phyloP scores from a whole-genome alignment of 2,113 vertebrate genomes.

The Heterochromis multidens region DNA sequence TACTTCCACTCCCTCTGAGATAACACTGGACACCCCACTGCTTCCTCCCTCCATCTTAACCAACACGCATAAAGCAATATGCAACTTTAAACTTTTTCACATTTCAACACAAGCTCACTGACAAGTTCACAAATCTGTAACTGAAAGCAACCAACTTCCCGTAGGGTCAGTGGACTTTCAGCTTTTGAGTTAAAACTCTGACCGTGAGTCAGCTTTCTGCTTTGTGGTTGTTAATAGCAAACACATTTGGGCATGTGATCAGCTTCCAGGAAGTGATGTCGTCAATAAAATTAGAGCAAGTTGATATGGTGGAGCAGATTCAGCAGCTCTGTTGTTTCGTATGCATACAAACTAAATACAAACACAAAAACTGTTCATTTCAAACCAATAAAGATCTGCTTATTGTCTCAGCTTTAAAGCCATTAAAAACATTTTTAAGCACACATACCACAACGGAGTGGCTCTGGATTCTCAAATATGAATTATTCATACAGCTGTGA shows the following conservation, averaged over 20 bases:
- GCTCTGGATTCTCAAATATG: background rate
- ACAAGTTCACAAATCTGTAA: slow-evolving; percentile 10
- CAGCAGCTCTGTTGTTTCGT: background rate
- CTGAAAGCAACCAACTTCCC: background rate
- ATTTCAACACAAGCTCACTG: slow-evolving; percentile 2
- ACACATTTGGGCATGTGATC: background rate
- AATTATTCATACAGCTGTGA: background rate
- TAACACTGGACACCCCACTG: slow-evolving; percentile 8
- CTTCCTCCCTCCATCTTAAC: background rate
- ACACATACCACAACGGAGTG: background rate
- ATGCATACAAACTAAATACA: background rate
- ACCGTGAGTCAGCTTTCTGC: background rate
- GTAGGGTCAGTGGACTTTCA: background rate
- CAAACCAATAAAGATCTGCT: background rate
- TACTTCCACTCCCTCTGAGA: slow-evolving; percentile 9
- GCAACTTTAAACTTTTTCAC: slow-evolving; percentile 27
- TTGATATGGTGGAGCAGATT: background rate
- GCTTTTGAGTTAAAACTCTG: background rate
- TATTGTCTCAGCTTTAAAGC: background rate
- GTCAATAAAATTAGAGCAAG: background rate
- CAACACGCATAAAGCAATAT: background rate
- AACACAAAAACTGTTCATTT: background rate
- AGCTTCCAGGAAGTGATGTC: background rate
- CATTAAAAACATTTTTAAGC: background rate
- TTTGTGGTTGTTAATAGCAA: background rate